These are phyloP conservation scores for Baryphthengus martii DNA, from an alignment of 2,113 vertebrate genomes.

Conservation along the genomic window DNA sequence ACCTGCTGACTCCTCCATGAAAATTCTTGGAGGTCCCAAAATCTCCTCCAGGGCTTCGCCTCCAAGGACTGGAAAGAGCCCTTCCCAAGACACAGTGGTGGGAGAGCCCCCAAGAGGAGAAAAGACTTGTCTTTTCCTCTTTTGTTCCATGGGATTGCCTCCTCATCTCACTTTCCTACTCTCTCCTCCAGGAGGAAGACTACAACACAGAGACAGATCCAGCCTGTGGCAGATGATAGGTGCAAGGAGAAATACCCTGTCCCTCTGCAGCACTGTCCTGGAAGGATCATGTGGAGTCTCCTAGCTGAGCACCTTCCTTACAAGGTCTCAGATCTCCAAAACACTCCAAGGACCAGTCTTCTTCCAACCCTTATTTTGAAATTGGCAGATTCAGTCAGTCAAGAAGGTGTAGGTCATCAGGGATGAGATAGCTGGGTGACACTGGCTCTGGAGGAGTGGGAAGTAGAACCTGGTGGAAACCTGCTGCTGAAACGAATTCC, in stretches of 20 bases:
- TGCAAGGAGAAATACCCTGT: neutral
- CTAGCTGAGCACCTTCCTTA: neutral
- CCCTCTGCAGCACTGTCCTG: neutral
- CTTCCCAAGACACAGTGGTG: neutral
- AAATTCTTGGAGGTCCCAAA: conserved; percentile 17
- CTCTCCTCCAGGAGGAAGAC: neutral
- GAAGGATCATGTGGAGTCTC: neutral
- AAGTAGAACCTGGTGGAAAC: neutral
- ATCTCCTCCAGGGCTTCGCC: neutral
- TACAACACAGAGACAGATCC: neutral
- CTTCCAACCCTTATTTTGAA: neutral
- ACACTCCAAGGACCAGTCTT: neutral
- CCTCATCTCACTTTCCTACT: neutral
- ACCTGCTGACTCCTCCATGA: conserved; percentile 53
- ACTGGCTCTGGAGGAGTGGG: neutral
- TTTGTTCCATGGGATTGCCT: neutral
- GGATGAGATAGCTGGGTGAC: neutral
- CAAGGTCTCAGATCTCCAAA: neutral
- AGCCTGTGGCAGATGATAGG: rapidly evolving
- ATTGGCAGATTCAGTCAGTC: neutral
- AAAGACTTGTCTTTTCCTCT: neutral
- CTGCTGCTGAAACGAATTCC: neutral
- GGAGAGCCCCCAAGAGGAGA: neutral
- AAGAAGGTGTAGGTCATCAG: neutral
- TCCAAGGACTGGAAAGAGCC: neutral